Conservation (phyloP, 2,113 vertebrate genomes). For the Phocoena sinus region DNA sequence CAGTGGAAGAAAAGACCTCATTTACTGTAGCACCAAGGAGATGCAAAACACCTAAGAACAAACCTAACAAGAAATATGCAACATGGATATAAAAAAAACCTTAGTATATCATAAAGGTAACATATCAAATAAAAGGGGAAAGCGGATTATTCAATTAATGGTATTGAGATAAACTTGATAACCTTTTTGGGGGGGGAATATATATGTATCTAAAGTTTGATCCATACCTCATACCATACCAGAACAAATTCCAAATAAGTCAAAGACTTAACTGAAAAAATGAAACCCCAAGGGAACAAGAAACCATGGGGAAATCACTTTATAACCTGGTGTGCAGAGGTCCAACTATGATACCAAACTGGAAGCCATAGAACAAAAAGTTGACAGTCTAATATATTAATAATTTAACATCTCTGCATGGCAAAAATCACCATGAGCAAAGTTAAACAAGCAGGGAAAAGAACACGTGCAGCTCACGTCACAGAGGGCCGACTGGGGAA, state of each 20-base stretch:
- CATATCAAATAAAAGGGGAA: background rate
- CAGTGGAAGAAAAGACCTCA: background rate
- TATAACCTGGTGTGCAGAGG: background rate
- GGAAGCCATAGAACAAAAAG: background rate
- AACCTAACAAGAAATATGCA: background rate
- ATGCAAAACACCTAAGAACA: background rate
- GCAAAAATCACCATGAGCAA: background rate
- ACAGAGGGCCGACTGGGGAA: background rate
- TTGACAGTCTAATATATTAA: background rate
- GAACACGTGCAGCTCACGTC: rapidly evolving
- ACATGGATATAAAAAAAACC: background rate
- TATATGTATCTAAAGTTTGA: background rate
- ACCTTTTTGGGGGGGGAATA: background rate
- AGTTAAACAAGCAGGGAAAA: background rate
- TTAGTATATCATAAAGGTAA: background rate
- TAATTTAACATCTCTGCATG: background rate
- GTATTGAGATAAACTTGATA: background rate
- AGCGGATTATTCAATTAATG: background rate
- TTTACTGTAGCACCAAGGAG: background rate
- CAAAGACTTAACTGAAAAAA: background rate
- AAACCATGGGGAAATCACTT: background rate
- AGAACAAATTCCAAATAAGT: background rate
- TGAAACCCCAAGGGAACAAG: background rate
- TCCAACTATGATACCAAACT: background rate
- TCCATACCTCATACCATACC: background rate